A percentile compares a stretch with the other conserved stretches of the same genome.
Conservation (phyloP, 2,888 invertebrate species). For the Parnassius apollo region DNA sequence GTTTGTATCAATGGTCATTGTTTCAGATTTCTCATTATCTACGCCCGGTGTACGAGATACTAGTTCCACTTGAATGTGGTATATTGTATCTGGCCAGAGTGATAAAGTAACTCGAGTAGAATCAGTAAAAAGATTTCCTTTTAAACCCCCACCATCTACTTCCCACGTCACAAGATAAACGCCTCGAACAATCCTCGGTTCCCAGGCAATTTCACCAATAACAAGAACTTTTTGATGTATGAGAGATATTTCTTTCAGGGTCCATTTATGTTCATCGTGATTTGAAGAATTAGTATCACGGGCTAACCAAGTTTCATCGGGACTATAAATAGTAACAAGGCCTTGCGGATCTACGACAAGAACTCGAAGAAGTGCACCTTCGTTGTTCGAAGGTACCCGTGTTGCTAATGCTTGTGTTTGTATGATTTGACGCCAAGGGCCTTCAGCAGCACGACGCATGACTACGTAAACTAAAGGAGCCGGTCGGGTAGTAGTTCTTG, state of each 20-base stretch:
- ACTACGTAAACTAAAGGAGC: slow-evolving; percentile 85
- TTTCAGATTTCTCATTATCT: slow-evolving; percentile 83
- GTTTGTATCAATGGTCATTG: slow-evolving; percentile 84
- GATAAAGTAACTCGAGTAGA: slow-evolving; percentile 89
- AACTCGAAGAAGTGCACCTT: slow-evolving; percentile 84
- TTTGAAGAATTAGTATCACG: slow-evolving; percentile 76
- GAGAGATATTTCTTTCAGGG: slow-evolving; percentile 84
- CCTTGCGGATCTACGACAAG: slow-evolving; percentile 86
- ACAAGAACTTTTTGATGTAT: slow-evolving; percentile 87
- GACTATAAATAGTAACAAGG: slow-evolving; percentile 86
- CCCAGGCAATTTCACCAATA: slow-evolving; percentile 88
- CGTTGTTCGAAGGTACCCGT: slow-evolving; percentile 83
- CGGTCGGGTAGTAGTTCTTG: slow-evolving; percentile 78
- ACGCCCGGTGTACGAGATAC: slow-evolving; percentile 83
- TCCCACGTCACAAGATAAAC: slow-evolving; percentile 92
- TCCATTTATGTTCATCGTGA: slow-evolving; percentile 81
- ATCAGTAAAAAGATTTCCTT: slow-evolving; percentile 91
- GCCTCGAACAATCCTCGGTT: slow-evolving; percentile 83
- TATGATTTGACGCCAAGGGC: slow-evolving; percentile 84
- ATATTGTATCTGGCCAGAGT: slow-evolving; percentile 90
- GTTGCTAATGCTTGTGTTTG: slow-evolving; percentile 84
- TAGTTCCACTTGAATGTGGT: slow-evolving; percentile 89
- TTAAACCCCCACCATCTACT: slow-evolving; percentile 89
- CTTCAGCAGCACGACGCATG: slow-evolving; percentile 83
- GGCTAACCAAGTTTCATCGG: slow-evolving; percentile 82